Conservation (phyloP, 2,888 invertebrate species). For the Troglohyphantes excavatus region DNA sequence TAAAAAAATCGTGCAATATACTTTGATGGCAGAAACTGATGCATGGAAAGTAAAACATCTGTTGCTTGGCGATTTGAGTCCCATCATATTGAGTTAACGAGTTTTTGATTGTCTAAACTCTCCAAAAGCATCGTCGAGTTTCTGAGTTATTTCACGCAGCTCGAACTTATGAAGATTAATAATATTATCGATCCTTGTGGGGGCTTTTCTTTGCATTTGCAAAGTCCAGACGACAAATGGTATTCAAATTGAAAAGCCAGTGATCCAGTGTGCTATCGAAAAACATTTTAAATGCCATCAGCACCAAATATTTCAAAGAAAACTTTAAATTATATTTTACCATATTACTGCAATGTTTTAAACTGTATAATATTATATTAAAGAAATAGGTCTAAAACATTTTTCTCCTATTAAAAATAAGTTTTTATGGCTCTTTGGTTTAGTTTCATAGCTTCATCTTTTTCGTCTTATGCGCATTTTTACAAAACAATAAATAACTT, state of each 20-base stretch:
- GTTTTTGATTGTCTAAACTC: slow-evolving; percentile 8
- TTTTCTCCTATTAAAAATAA: too few relatives aligned
- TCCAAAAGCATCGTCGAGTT: slow-evolving; percentile 18
- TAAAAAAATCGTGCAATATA: not conserved
- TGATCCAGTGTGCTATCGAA: not conserved
- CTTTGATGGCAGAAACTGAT: slow-evolving; percentile 10
- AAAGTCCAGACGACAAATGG: not conserved
- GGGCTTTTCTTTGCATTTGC: not conserved
- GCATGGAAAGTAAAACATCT: slow-evolving; percentile 18
- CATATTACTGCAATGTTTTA: not conserved
- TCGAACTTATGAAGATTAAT: slow-evolving; percentile 12
- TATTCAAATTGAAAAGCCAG: not conserved
- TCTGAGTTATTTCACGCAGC: not conserved
- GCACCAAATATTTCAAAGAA: not conserved
- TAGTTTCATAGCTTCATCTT: too few relatives aligned
- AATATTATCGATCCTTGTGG: not conserved
- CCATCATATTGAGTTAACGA: slow-evolving; percentile 28
- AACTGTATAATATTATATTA: too few relatives aligned
- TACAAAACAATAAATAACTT: too few relatives aligned
- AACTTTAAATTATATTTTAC: not conserved
- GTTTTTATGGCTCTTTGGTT: too few relatives aligned
- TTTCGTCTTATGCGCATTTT: too few relatives aligned
- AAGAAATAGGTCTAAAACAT: too few relatives aligned
- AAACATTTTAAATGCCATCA: not conserved
- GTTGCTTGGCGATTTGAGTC: slow-evolving; percentile 20